Evolutionary conservation across 2,797 vertebrate species (phyloP).

Genomic region (Micromesistius poutassou): DNA sequence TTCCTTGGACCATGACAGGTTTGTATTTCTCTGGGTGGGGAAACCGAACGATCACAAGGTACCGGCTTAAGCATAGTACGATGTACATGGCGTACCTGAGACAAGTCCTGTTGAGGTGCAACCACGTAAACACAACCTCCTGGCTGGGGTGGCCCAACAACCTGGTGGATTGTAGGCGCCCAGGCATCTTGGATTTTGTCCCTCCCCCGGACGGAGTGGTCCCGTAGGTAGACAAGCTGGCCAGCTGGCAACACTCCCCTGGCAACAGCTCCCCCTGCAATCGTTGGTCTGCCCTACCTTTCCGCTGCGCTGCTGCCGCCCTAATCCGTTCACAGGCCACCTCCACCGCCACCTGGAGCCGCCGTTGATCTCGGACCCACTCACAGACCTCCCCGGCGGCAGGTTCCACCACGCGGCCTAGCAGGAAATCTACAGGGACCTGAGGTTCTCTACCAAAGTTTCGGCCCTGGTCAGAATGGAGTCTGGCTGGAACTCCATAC

Average conservation of each 20-base stretch:
- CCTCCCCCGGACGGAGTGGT: too few relatives aligned
- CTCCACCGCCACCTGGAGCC: slow-evolving; percentile 7
- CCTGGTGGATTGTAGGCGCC: too few relatives aligned
- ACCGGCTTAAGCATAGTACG: not conserved
- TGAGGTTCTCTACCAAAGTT: not conserved
- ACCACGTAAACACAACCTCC: too few relatives aligned
- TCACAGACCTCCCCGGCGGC: not conserved
- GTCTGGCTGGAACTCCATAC: not conserved
- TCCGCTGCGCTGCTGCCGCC: too few relatives aligned
- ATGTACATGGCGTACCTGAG: slow-evolving; percentile 10
- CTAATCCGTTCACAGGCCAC: slow-evolving; percentile 3
- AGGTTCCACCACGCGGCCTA: not conserved
- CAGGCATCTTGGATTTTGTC: too few relatives aligned
- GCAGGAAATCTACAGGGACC: slow-evolving; percentile 12
- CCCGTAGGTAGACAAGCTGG: too few relatives aligned
- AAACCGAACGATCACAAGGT: not conserved
- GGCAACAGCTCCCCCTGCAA: too few relatives aligned
- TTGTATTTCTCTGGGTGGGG: not conserved
- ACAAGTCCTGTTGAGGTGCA: slow-evolving; percentile 1
- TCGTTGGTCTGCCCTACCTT: too few relatives aligned
- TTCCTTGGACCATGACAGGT: too few relatives aligned
- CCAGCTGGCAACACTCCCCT: too few relatives aligned
- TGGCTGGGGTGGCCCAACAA: too few relatives aligned
- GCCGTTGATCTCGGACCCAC: not conserved
- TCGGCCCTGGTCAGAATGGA: not conserved